Evolutionary conservation across 2,113 vertebrate genomes (phyloP).

Genomic region (Crotalus helleri): DNA sequence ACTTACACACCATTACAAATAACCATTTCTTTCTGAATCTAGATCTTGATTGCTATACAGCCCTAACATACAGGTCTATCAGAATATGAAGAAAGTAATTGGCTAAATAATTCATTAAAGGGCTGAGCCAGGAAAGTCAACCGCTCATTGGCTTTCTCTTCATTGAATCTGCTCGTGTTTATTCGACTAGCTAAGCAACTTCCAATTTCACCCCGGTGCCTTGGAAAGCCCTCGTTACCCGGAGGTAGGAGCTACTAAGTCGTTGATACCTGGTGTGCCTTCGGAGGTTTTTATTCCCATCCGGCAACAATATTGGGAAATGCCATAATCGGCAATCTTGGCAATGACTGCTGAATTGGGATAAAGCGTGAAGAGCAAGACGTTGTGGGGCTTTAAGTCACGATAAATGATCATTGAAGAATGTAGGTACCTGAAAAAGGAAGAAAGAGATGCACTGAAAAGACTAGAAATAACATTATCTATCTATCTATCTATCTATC

Average conservation of each 20-base stretch:
- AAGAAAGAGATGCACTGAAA: not conserved
- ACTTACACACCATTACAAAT: not conserved
- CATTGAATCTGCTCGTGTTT: not conserved
- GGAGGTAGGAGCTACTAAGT: not conserved
- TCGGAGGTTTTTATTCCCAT: conserved; percentile 95
- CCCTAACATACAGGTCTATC: not conserved
- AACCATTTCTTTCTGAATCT: not conserved
- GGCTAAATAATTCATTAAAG: not conserved
- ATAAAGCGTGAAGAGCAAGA: conserved; percentile 91
- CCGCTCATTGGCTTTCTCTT: not conserved
- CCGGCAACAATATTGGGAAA: conserved; percentile 94
- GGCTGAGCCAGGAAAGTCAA: not conserved
- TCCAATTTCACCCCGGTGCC: not conserved
- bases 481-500: too few species aligned
- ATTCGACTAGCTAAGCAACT: not conserved
- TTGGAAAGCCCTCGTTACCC: not conserved
- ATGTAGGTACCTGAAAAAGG: conserved; percentile 84
- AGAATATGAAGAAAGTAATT: not conserved
- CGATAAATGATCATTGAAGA: conserved; percentile 96
- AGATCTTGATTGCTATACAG: not conserved
- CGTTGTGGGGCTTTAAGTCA: conserved; percentile 95
- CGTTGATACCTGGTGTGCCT: conserved; percentile 86
- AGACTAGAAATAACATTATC: not conserved
- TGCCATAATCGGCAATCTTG: conserved; percentile 96
- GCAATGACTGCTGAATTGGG: conserved; percentile 88